Percentiles rank a stretch among this genome's conserved stretches.
Conservation (phyloP, 2,113 vertebrate species). For the Ctenodactylus gundi region DNA sequence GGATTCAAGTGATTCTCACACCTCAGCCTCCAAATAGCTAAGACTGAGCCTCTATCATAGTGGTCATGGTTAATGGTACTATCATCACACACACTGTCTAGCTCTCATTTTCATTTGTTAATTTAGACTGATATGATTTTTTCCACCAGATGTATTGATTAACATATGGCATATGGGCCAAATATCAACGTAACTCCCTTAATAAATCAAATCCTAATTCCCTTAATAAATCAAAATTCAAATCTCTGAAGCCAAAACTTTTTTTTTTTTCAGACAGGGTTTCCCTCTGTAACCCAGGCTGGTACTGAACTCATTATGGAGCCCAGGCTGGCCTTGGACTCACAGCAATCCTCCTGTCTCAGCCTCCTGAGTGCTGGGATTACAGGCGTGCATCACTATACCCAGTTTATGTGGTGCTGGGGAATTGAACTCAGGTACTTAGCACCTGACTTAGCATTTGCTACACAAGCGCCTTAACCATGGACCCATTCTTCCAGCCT, state of each 20-base stretch:
- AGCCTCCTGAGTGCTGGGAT: no score
- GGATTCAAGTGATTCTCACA: background rate
- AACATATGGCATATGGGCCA: background rate
- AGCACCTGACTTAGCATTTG: no score
- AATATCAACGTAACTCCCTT: background rate
- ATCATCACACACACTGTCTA: background rate
- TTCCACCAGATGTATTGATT: background rate
- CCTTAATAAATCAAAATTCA: constrained; percentile 23
- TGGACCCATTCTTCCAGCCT: no score
- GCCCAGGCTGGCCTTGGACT: no score
- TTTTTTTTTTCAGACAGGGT: no score
- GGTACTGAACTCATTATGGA: no score
- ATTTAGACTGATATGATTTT: background rate
- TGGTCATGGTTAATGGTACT: background rate
- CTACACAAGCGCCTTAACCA: no score
- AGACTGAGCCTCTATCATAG: background rate
- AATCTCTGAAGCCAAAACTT: background rate
- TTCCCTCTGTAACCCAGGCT: no score
- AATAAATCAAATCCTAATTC: background rate
- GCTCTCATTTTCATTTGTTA: background rate
- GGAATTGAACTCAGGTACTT: no score
- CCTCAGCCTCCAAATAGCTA: background rate
- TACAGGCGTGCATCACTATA: no score
- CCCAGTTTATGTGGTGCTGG: no score
- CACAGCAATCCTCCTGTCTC: no score